Percentiles rank a stretch among this genome's conserved stretches.
Evolutionary conservation across 2,888 invertebrate species (phyloP).

Genomic region (Micoletzkya japonica): DNA sequence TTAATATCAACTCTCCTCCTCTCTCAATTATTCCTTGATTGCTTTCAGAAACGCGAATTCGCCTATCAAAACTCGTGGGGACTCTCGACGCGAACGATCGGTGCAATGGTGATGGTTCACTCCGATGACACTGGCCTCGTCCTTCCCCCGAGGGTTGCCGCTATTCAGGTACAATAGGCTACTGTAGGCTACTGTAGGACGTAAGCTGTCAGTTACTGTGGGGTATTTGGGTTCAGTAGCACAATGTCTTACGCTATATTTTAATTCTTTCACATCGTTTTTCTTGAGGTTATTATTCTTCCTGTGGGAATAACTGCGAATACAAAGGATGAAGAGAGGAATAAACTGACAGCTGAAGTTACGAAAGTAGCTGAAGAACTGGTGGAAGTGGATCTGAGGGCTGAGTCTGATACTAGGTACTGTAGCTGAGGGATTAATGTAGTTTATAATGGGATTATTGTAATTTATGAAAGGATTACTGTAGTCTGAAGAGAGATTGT

Average conservation of each 20-base stretch:
- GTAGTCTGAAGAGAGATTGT: not conserved
- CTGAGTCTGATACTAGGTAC: conserved; percentile 81
- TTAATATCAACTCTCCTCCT: not conserved
- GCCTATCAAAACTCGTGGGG: conserved; percentile 99
- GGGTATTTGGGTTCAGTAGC: not conserved
- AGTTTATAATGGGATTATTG: not conserved
- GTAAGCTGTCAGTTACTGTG: not conserved
- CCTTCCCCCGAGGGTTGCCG: conserved; percentile 87
- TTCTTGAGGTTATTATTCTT: conserved; percentile 76
- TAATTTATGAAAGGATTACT: not conserved
- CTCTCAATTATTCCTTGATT: not conserved
- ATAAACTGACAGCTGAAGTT: conserved; percentile 69
- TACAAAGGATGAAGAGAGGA: conserved; percentile 76
- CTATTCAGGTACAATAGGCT: conserved; percentile 73
- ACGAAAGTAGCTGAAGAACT: conserved; percentile 70
- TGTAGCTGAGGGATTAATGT: too few relatives aligned
- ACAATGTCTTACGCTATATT: not conserved
- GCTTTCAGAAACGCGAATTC: conserved; percentile 61
- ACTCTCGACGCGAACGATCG: conserved; percentile 91
- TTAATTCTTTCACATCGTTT: not conserved
- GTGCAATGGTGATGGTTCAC: conserved; percentile 79
- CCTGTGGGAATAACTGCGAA: conserved; percentile 92
- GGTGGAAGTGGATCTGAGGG: conserved; percentile 73
- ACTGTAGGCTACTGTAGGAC: not conserved
- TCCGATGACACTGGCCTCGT: conserved; percentile 95